Evolutionary conservation across 2,888 invertebrate species (phyloP), one percentile per base, ranked within the genome.

Genomic region (Venusia cambrica): DNA sequence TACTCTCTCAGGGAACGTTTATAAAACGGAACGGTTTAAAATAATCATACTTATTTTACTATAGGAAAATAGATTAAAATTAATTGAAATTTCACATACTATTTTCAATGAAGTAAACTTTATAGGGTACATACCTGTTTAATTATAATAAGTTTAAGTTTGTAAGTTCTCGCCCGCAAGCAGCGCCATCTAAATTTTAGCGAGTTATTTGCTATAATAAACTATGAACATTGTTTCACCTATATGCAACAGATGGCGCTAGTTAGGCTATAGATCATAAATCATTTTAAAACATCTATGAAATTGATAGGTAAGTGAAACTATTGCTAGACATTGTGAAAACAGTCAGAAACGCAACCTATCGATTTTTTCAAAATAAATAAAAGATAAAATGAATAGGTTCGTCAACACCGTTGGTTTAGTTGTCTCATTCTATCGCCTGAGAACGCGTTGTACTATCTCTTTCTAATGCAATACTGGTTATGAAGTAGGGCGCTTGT

Each of bases 401-500:
- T n/a, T n/a, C 6, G 12, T 13, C 8, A n/a, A 14, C 19, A 34
- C 28, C 29, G 37, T 39, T 31, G 40, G 35, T 28, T 45, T 48
- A 6, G 30, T 48, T 59, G 48, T 71, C 71, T 55, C 63, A 58
- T 53, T 72, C 69, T 55, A 45, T 42, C 57, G 15, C 33, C 40
- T 30, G 45, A 32, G 36, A 46, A 45, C 42, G 44, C 49, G 49
- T 54, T 53, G 48, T 52, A 60, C 61, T 54, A 47, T 80, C 80
- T 76, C 81, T 72, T 54, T 83, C 77, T 61, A 63, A 64, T 73
- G 48, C 65, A 69, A 74, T 71, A 79, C 74, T 74, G 70, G 75
- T 69, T 75, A 59, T 64, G 75, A 85, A 87, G 85, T 85, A 87
- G 85, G 85, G 80, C 84, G 83, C 63, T 67, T 68, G 59, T 64